A percentile compares a stretch with the other conserved stretches of the same genome.
Conservation (phyloP, 2,888 invertebrate genomes). For the Branchinecta sandiegonensis region DNA sequence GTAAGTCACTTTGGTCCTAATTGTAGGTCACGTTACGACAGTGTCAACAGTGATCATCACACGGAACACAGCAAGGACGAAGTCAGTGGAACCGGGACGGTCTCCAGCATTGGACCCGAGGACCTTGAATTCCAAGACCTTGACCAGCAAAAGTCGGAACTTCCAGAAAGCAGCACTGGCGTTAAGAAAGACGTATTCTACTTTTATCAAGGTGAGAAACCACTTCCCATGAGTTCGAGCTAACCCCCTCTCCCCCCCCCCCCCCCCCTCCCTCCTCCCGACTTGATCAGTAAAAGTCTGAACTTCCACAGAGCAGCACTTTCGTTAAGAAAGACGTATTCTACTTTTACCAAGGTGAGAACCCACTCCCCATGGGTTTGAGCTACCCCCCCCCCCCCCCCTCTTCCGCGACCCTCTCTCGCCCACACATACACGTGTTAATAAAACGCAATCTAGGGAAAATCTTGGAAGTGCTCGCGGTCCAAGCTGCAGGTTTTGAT, state of each 20-base stretch:
- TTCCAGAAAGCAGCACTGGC: neutral
- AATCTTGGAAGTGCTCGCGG: too few species aligned
- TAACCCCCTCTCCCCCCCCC: neutral
- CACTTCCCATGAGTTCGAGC: neutral
- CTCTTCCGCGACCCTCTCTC: neutral
- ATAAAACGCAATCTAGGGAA: too few species aligned
- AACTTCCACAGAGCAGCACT: neutral
- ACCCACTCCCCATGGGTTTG: neutral
- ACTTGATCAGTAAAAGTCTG: conserved; percentile 21
- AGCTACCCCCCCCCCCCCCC: neutral
- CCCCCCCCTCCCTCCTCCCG: neutral
- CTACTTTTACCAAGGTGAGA: conserved; percentile 67
- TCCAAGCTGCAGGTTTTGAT: too few species aligned
- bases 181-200: conserved; percentile 47
- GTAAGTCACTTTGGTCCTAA: too few species aligned
- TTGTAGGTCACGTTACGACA: conserved; percentile 29
- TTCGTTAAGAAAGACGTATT: conserved; percentile 41
- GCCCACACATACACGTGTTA: too few species aligned
- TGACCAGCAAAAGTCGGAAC: conserved; percentile 18
- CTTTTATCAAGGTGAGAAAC: conserved; percentile 59
- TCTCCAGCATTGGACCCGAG: conserved; percentile 31
- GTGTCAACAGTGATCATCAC: conserved; percentile 31
- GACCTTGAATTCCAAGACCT: conserved; percentile 33
- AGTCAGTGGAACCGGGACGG: conserved; percentile 22
- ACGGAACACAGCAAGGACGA: conserved; percentile 22